Evolutionary conservation across 2,888 invertebrate species (phyloP), one percentile per base, ranked within the genome.

Genomic region (Diadromus collaris): DNA sequence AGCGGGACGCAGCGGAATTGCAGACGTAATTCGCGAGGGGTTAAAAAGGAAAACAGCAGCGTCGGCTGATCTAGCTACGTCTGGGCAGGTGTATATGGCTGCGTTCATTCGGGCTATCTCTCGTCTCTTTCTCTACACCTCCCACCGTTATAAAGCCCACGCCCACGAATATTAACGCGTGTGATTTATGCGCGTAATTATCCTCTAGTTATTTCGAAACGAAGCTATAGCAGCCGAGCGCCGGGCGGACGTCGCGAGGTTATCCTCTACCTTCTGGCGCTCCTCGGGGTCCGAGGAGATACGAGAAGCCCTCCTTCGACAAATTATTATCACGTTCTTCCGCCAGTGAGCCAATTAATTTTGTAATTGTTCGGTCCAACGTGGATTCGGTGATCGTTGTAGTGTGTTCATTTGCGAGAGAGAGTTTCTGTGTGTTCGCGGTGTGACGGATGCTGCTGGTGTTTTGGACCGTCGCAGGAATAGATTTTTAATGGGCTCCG

Each of bases 111-210:
- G 71, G 77, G 71, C 76, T 73, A 75, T 80, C 81, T 80, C 79
- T 84, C 16, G 29, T 56, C n/a, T 29, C 27, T 29, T 29, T 29
- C 56, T 81, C 85, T 83, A 86, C 83, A 82, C 86, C 86, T 87
- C 85, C 85, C 86, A 85, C 87, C 79, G 79, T 81, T 85, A 65
- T 64, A 76, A 72, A 69, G 56, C 79, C 67, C 79, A 88, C 90
- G 90, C 90, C 90, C 90, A 88, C 90, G 87, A 89, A 89, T 90
- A 90, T 90, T 89, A 90, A 89, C 88, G 84, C 85, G 74, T 84
- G 84, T 90, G 90, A 90, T 90, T 90, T 90, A 90, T 90, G 90
- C 90, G 78, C 86, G 90, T 89, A 90, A 90, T 90, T 90, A 90
- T 90, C 82, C 88, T 88, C 86, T 86, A 87, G 89, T 88, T 90